Base-by-base conservation (phyloP, 1,140 invertebrate species). In the Phortica variegata region DNA sequence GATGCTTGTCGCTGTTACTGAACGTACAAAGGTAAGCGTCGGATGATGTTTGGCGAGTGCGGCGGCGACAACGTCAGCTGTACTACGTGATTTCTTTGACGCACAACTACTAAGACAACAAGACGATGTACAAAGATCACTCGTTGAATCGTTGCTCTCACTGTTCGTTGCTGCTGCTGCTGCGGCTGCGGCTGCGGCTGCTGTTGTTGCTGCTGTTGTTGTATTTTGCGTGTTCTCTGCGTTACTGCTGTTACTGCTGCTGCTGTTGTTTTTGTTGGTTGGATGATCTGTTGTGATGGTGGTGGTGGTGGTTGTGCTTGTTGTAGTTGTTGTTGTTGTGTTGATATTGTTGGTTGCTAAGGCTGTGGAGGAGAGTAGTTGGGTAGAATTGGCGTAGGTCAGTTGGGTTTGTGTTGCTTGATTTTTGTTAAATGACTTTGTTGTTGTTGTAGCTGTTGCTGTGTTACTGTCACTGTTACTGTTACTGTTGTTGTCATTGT, bases 1-100 rank as follows among this genome's bases (percentile, higher is more conserved):
- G 61, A 73, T 73, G 59, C 71, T 73, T 33, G 65, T 73, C 37
- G 65, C 70, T 37, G 70, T 73, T 29, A 73, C 70, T 37, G 65
- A 70, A 16, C 70, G 56, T 39, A 66, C 70, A 20, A 66, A n/a
- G n/a, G n/a, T n/a, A 36, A 53, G 34, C 15, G 51, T 32, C 13
- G 40, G 42, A 18, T 52, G 44, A 36, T 65, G 54, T 43, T 60
- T 63, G 49, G 60, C 57, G 46, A 65, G 48, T 33, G 52, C 45
- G 47, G 48, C 41, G 36, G 44, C 52, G 42, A 37, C 44, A 34
- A 33, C 44, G 31, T 40, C 44, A 34, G 40, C 44, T 26, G 23
- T 26, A 6, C 23, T 26, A 6, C 5, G 5, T 26, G 5, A 10
- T 26, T 26, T 5, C 10, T 6, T 26, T 26, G 23, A 5, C 10